A percentile compares a stretch with the other conserved stretches of the same genome.
phyloP scores from a whole-genome alignment of 2,888 invertebrate species.

The Clunio marinus region DNA sequence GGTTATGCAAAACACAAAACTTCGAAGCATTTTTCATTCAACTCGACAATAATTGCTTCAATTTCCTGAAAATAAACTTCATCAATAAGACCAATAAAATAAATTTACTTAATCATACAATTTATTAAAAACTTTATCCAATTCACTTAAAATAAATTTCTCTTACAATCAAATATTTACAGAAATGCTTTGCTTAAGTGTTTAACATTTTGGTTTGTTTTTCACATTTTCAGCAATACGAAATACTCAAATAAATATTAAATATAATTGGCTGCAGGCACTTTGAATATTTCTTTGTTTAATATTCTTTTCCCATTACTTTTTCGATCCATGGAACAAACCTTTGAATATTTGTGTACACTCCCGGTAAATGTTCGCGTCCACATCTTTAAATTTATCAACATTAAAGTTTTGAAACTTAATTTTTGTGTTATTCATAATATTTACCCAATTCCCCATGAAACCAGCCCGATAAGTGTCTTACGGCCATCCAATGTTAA shows the following conservation, averaged over 20 bases:
- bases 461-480: conserved; percentile 79
- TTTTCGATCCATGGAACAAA: conserved; percentile 90
- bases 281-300: conserved; percentile 40
- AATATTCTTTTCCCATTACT: conserved; percentile 58
- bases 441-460: conserved; percentile 79
- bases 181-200: background rate
- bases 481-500: conserved; percentile 78
- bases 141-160: too few species aligned
- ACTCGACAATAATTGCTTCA: too few species aligned
- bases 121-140: background rate
- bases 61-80: too few species aligned
- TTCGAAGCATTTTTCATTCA: background rate
- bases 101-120: background rate
- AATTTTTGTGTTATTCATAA: too few species aligned
- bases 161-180: background rate
- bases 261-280: conserved; percentile 41
- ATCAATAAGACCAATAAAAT: too few species aligned
- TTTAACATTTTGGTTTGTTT: conserved; percentile 1
- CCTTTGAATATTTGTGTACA: conserved; percentile 88
- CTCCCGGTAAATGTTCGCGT: conserved; percentile 82
- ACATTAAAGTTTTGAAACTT: too few species aligned
- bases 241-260: background rate
- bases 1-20: background rate
- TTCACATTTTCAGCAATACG: background rate
- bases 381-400: conserved; percentile 62